Base-by-base conservation (phyloP, 2,888 invertebrate genomes). In the Lamellibrachia columna region DNA sequence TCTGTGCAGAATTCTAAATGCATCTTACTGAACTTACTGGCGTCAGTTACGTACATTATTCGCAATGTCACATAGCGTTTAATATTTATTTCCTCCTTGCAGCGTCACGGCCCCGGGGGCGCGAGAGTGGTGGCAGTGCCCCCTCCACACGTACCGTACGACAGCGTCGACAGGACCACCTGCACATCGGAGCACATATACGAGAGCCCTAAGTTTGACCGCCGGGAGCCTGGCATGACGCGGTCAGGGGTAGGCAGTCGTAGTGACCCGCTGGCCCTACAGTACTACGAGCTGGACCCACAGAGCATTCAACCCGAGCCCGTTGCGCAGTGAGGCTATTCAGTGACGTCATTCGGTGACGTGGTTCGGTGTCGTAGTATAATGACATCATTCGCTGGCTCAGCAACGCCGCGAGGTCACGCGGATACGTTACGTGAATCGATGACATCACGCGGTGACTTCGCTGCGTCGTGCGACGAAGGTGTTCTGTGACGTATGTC, bases 191-290 rank as follows among this genome's bases (percentile, higher is more conserved):
- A 94, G 60, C 94, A 94, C 92, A 94, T 94, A 53, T 94, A 94
- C 91, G 94, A 94, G 91, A 94, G 94, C 53, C 94, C 94, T 52
- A 93, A 94, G 92, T 94, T 94, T 92, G 93, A 94, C 52, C 93
- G 94, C 22, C 92, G 93, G n/a, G 93, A 93, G 15, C 92, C 92
- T 6, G 91, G 92, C 52, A 53, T 58, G n/a, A 91, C 52, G 55
- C 55, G 53, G n/a, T 92, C 90, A 22, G 92, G 52, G 22, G 53
- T 53, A 55, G 52, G 52, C 28, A 60, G 75, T 40, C 91, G 91
- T 28, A 55, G 58, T 55, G 55, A 55, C 52, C 90, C 90, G 3
- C 92, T 91, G 28, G 60, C 60, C 0, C 91, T 92, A 28, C 92
- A 93, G 60, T 94, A 94, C 90, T 93, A 92, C 90, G 94, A 93